These are phyloP conservation scores for Oegoconia quadripuncta DNA, from an alignment of 2,888 invertebrate genomes.

Conservation along the genomic window DNA sequence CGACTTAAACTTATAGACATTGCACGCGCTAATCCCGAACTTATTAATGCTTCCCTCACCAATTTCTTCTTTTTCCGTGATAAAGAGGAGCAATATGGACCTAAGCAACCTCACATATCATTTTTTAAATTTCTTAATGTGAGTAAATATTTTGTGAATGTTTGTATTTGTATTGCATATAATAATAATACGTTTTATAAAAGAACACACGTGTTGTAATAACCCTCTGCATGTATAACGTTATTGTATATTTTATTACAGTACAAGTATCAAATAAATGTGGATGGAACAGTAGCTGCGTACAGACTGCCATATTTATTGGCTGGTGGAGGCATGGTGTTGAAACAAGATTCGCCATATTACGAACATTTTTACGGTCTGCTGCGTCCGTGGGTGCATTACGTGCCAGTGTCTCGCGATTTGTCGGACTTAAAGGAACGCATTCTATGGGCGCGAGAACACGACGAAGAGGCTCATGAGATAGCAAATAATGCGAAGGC, in stretches of 20 bases:
- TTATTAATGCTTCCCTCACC: slow-evolving; percentile 95
- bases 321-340: slow-evolving; percentile 90
- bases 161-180: not conserved
- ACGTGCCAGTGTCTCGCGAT: slow-evolving; percentile 88
- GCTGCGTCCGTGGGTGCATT: slow-evolving; percentile 88
- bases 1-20: slow-evolving; percentile 90
- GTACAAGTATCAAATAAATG: slow-evolving; percentile 96
- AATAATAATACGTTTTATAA: too few relatives aligned
- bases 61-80: slow-evolving; percentile 97
- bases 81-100: slow-evolving; percentile 91
- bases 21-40: slow-evolving; percentile 82
- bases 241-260: slow-evolving; percentile 77
- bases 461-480: slow-evolving; percentile 83
- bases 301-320: slow-evolving; percentile 95
- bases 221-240: slow-evolving; percentile 1
- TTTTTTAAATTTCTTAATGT: slow-evolving; percentile 97
- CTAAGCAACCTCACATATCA: slow-evolving; percentile 89
- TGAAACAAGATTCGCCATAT: slow-evolving; percentile 96
- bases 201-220: not conserved
- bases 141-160: slow-evolving; percentile 40
- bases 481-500: slow-evolving; percentile 83
- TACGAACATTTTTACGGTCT: slow-evolving; percentile 95
- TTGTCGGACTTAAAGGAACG: slow-evolving; percentile 89
- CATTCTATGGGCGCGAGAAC: slow-evolving; percentile 86
- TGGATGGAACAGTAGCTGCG: slow-evolving; percentile 98